A percentile compares a stretch with the other conserved stretches of the same genome.
phyloP scores from a whole-genome alignment of 2,888 invertebrate species.

The Mythimna pallens region DNA sequence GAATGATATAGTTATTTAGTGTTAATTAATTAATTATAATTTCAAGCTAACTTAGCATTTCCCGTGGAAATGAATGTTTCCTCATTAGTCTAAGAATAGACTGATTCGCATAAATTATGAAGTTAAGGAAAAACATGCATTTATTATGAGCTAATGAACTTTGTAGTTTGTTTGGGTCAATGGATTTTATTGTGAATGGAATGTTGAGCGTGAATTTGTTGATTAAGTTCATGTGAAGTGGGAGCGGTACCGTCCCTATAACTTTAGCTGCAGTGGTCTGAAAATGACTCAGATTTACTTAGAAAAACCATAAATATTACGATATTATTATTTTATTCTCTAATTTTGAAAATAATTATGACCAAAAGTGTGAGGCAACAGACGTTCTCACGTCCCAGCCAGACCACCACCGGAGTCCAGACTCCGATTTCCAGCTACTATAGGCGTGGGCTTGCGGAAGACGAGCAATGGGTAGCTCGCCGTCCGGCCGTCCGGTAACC shows the following conservation, averaged over 20 bases:
- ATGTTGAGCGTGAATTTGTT: background rate
- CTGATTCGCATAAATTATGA: background rate
- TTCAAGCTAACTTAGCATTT: background rate
- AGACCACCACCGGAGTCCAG: no score
- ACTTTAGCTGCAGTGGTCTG: background rate
- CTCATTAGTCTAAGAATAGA: slow-evolving; percentile 16
- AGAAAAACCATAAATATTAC: background rate
- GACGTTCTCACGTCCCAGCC: no score
- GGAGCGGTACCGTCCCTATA: slow-evolving; percentile 8
- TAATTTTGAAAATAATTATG: background rate
- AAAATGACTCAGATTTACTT: slow-evolving; percentile 1
- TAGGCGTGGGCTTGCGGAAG: no score
- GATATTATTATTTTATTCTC: background rate
- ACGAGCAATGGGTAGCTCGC: no score
- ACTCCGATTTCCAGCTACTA: no score
- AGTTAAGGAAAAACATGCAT: slow-evolving; percentile 29
- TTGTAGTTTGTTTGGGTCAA: slow-evolving; percentile 1
- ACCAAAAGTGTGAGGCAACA: background rate
- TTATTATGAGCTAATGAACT: slow-evolving; percentile 1
- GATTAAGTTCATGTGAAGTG: slow-evolving; percentile 1
- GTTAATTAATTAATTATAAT: no score
- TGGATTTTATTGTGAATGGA: slow-evolving; percentile 8
- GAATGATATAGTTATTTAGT: no score
- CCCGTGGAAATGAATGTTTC: slow-evolving; percentile 12
- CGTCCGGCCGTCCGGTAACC: no score